Conservation (phyloP, 2,888 invertebrate genomes). For the Gasteruption jaculator region DNA sequence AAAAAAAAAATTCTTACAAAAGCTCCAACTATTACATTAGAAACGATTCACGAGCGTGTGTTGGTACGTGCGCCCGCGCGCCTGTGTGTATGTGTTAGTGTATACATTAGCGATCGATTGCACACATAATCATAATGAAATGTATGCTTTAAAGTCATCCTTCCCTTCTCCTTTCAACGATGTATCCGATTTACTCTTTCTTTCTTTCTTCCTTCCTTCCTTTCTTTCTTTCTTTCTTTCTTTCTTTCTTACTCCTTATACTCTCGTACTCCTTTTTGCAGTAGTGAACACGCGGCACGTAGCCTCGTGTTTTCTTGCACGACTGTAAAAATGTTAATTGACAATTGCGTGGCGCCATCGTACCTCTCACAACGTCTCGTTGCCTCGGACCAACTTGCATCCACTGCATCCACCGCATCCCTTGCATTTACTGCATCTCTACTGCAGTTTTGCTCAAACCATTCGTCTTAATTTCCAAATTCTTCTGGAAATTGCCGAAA, state of each 20-base stretch:
- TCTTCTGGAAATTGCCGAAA: no score
- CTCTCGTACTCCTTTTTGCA: not conserved
- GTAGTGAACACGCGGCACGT: conserved; percentile 25
- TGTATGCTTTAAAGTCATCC: no score
- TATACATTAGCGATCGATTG: conserved; percentile 33
- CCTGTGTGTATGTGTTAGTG: conserved; percentile 18
- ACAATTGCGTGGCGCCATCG: conserved; percentile 48
- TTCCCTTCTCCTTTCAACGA: conserved; percentile 17
- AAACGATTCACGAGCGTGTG: conserved; percentile 18
- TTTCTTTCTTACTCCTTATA: not conserved
- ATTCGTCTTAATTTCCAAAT: no score
- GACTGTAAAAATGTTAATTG: conserved; percentile 50
- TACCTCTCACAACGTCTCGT: conserved; percentile 29
- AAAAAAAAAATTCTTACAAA: no score
- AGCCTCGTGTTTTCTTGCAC: conserved; percentile 40
- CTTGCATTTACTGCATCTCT: no score
- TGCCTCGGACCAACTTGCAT: no score
- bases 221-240: conserved; percentile 6
- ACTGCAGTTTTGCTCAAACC: no score
- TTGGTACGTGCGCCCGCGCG: conserved; percentile 19
- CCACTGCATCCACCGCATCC: no score
- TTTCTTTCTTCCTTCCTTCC: conserved; percentile 7
- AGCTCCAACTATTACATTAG: no score
- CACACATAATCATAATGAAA: conserved; percentile 43
- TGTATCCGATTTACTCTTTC: conserved; percentile 5